A percentile compares a stretch with the other conserved stretches of the same genome.
Conservation (phyloP, 2,888 invertebrate genomes). For the Caenorhabditis sp. region DNA sequence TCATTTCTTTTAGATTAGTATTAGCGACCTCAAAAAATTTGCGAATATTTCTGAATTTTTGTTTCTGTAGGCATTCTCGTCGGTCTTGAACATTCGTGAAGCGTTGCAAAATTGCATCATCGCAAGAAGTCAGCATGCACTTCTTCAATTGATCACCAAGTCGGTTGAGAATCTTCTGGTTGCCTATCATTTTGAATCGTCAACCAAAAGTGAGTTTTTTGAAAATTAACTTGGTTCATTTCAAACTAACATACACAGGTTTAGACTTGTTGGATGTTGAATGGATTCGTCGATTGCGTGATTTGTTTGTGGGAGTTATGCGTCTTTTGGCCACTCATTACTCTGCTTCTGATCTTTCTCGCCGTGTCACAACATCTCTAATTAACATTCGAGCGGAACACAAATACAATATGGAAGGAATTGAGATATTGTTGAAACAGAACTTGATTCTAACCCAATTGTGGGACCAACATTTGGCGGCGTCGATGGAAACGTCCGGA, state of each 20-base stretch:
- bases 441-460: constrained; percentile 82
- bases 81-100: constrained; percentile 50
- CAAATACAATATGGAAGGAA: constrained; percentile 77
- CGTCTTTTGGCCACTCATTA: constrained; percentile 38
- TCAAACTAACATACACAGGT: no score
- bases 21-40: no score
- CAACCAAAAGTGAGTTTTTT: constrained; percentile 12
- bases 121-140: constrained; percentile 34
- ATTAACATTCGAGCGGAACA: constrained; percentile 52
- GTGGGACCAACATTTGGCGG: constrained; percentile 84
- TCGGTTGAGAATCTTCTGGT: constrained; percentile 57
- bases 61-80: constrained; percentile 35
- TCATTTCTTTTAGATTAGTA: no score
- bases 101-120: constrained; percentile 33
- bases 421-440: constrained; percentile 85
- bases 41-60: background rate
- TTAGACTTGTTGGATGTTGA: constrained; percentile 46
- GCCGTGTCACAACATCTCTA: constrained; percentile 47
- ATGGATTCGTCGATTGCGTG: constrained; percentile 54
- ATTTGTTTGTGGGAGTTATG: constrained; percentile 55
- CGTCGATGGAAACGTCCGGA: constrained; percentile 82
- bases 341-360: constrained; percentile 32
- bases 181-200: constrained; percentile 39
- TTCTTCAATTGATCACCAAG: constrained; percentile 36
- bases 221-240: no score